Conservation (phyloP, 2,797 vertebrate genomes). For the Huso huso region DNA sequence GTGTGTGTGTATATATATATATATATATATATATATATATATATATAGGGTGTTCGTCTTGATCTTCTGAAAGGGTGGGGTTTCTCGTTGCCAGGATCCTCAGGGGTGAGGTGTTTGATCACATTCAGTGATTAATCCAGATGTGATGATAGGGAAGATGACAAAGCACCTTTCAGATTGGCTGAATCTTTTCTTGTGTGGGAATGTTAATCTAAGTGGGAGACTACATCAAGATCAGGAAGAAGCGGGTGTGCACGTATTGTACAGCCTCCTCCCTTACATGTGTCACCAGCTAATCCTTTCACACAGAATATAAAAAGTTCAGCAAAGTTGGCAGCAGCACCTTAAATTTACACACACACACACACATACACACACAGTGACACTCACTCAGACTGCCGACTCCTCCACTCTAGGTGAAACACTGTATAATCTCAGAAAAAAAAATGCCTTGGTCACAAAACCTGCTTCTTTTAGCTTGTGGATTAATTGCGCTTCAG, state of each 20-base stretch:
- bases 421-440: not conserved
- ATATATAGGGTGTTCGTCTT: no score
- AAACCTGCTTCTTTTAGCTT: not conserved
- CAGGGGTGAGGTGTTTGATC: no score
- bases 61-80: no score
- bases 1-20: no score
- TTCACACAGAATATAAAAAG: conserved; percentile 1
- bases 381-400: not conserved
- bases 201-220: not conserved
- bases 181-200: not conserved
- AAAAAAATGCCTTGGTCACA: not conserved
- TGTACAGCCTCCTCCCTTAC: not conserved
- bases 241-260: not conserved
- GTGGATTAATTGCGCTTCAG: not conserved
- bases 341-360: not conserved
- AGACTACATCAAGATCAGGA: no score
- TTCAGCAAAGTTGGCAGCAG: not conserved
- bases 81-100: no score
- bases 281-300: conserved; percentile 1
- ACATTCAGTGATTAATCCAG: no score
- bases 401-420: not conserved
- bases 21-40: no score
- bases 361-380: not conserved
- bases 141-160: not conserved
- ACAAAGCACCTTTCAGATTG: not conserved